Percentiles rank a stretch among this genome's conserved stretches.
Conservation (phyloP, 2,113 vertebrate species). For the Eolophus roseicapilla region DNA sequence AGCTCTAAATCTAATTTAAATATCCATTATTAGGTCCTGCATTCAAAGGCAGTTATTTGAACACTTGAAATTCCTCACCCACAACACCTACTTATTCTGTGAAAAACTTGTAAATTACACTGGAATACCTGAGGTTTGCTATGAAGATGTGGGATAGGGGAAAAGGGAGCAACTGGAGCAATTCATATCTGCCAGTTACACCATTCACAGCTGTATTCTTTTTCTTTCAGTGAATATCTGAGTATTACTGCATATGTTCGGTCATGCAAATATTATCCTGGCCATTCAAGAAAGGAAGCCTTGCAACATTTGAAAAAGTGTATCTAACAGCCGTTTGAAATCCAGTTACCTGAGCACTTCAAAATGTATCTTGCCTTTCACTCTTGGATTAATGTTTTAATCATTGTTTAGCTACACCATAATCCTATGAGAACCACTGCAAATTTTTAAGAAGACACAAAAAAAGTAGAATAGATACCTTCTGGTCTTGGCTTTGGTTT, state of each 20-base stretch:
- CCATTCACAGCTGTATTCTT: not conserved
- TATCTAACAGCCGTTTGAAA: not conserved
- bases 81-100: not conserved
- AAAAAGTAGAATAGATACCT: conserved; percentile 74
- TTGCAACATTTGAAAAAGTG: not conserved
- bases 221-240: not conserved
- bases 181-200: not conserved
- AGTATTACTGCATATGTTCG: not conserved
- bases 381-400: not conserved
- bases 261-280: not conserved
- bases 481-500: conserved; percentile 94
- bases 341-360: not conserved
- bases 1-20: not conserved
- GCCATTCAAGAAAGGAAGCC: not conserved
- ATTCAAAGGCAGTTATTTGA: not conserved
- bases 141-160: not conserved
- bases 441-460: not conserved
- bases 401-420: not conserved
- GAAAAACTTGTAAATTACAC: not conserved
- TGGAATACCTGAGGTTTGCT: not conserved
- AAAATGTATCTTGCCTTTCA: not conserved
- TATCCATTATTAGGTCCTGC: not conserved
- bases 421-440: not conserved
- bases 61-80: not conserved
- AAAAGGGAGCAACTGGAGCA: not conserved